These are phyloP conservation scores for Ciona savignyi DNA, from an alignment of 23 tunicate genomes.

Conservation along the genomic window DNA sequence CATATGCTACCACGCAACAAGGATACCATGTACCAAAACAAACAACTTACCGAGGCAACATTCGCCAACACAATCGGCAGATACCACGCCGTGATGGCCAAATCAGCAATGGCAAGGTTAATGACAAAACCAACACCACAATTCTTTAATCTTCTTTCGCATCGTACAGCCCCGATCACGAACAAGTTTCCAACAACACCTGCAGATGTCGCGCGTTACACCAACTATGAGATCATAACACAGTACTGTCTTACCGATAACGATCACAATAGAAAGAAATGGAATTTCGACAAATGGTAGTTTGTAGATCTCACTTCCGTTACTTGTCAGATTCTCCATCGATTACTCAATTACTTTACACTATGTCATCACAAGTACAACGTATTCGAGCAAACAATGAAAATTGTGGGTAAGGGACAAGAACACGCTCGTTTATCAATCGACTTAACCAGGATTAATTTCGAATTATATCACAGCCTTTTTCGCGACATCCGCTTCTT, in stretches of 20 bases:
- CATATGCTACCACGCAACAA: too few relatives aligned
- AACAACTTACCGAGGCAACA: constrained; percentile 36
- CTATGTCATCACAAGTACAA: too few relatives aligned
- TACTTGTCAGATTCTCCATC: too few relatives aligned
- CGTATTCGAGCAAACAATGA: too few relatives aligned
- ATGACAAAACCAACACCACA: constrained; percentile 40
- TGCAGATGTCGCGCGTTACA: constrained; percentile 7
- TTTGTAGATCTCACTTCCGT: neutral
- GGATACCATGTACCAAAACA: too few relatives aligned
- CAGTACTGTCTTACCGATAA: constrained; percentile 22
- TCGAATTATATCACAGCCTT: too few relatives aligned
- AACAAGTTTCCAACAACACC: constrained; percentile 47
- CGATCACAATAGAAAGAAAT: constrained; percentile 24
- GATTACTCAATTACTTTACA: too few relatives aligned
- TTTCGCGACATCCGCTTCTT: neutral
- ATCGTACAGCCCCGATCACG: constrained; percentile 39
- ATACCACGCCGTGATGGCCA: constrained; percentile 57
- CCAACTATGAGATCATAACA: neutral
- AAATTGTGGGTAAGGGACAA: too few relatives aligned
- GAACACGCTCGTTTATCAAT: too few relatives aligned
- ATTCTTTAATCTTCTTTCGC: constrained; percentile 24
- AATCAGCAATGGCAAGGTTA: constrained; percentile 57
- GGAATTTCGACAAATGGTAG: constrained; percentile 34
- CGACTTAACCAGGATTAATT: too few relatives aligned
- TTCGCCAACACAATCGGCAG: constrained; percentile 48